Conservation (phyloP, 2,113 vertebrate genomes). For the Alethe castanea region DNA sequence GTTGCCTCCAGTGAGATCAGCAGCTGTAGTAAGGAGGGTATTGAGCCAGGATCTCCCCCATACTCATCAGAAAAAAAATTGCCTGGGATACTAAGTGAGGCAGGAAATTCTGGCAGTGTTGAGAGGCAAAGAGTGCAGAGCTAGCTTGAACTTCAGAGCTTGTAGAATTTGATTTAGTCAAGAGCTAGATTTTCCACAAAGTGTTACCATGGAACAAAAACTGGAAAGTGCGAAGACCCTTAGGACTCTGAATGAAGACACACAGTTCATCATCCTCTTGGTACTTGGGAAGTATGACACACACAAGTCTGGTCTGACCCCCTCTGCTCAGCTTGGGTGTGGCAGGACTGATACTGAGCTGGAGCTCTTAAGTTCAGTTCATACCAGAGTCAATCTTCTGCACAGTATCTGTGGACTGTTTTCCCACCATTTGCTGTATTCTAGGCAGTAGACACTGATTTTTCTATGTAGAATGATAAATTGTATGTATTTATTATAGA, state of each 20-base stretch:
- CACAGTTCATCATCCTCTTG: background rate
- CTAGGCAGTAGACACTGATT: background rate
- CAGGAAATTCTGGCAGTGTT: background rate
- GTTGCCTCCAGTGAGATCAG: background rate
- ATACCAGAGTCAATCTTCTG: background rate
- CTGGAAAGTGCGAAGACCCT: background rate
- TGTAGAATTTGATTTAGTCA: background rate
- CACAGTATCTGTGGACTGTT: background rate
- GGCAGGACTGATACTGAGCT: background rate
- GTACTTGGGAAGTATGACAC: background rate
- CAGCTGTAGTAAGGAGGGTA: accelerated
- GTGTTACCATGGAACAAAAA: background rate
- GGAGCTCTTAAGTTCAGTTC: background rate
- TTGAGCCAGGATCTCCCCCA: background rate
- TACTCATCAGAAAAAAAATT: background rate
- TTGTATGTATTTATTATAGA: background rate
- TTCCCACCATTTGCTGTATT: background rate
- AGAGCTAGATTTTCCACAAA: background rate
- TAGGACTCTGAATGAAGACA: background rate
- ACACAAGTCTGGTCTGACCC: background rate
- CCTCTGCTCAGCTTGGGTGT: background rate
- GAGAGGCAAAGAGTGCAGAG: background rate
- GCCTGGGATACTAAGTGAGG: background rate
- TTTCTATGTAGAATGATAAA: background rate
- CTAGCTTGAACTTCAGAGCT: background rate